Evolutionary conservation across 2,113 vertebrate species (phyloP).

Genomic region (Larimichthys crocea): DNA sequence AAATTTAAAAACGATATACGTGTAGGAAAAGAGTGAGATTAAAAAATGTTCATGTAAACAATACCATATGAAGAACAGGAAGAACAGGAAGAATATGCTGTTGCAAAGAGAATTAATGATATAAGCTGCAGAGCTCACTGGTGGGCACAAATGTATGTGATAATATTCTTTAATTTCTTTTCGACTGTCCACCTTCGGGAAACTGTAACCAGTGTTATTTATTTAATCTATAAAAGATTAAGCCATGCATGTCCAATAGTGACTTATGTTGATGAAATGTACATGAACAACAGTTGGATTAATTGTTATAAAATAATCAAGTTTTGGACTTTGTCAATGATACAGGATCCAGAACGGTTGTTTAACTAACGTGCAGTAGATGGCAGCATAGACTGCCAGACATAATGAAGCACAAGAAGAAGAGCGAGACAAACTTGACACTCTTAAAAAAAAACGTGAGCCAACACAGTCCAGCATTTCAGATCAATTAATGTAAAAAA

Average conservation of each 20-base stretch:
- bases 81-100: neutral
- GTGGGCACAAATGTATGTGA: neutral
- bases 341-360: neutral
- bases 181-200: neutral
- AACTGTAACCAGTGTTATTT: neutral
- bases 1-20: neutral
- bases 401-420: neutral
- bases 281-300: neutral
- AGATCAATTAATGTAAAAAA: neutral
- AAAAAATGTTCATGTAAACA: neutral
- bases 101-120: neutral
- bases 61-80: neutral
- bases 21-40: neutral
- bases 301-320: neutral
- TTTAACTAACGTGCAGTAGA: constrained; percentile 2
- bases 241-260: too few species aligned
- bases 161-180: too few species aligned
- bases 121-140: neutral
- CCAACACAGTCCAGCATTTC: neutral
- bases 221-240: too few species aligned
- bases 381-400: constrained; percentile 4
- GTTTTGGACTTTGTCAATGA: neutral
- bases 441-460: too few species aligned
- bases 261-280: neutral
- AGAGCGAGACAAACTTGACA: neutral